Conservation (phyloP, 2,797 vertebrate species). For the Onychomys arenicola region DNA sequence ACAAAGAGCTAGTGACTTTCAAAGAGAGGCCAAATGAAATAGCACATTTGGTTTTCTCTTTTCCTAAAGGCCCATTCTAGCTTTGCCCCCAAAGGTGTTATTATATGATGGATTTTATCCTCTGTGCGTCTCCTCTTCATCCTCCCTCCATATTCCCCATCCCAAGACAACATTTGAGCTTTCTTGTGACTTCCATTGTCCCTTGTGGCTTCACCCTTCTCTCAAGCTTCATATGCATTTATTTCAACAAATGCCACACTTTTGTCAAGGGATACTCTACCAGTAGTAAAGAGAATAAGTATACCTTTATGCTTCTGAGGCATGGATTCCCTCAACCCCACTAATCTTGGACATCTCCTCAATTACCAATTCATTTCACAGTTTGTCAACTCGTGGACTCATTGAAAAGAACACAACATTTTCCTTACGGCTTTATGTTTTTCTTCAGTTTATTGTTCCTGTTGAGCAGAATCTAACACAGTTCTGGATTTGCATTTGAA, state of each 20-base stretch:
- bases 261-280: not conserved
- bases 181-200: not conserved
- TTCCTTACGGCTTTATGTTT: conserved; percentile 14
- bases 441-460: not conserved
- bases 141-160: not conserved
- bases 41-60: not conserved
- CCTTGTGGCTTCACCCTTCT: not conserved
- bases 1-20: not conserved
- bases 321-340: not conserved
- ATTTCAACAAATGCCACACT: not conserved
- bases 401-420: conserved; percentile 2
- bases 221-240: not conserved
- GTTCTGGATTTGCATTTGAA: not conserved
- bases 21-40: not conserved
- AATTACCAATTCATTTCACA: not conserved
- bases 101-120: not conserved
- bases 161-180: not conserved
- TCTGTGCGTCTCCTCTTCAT: not conserved
- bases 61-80: not conserved
- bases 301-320: not conserved
- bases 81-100: not conserved
- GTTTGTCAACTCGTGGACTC: conserved; percentile 23
- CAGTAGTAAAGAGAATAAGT: not conserved
- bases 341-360: not conserved
- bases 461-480: not conserved